These are phyloP conservation scores for Lycodopsis pacificus DNA, from an alignment of 2,797 vertebrate species.

Conservation along the genomic window DNA sequence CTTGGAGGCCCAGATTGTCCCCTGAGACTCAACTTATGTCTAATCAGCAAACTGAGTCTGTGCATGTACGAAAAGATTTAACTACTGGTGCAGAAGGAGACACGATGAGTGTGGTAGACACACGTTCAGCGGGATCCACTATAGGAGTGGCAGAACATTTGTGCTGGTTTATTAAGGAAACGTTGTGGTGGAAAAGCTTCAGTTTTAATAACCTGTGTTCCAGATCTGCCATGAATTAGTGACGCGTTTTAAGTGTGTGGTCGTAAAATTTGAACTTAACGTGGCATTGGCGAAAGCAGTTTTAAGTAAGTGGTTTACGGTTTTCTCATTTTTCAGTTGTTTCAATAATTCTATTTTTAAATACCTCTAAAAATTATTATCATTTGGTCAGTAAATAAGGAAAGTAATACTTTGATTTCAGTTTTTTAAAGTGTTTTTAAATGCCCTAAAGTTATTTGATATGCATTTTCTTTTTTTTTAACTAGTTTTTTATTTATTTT, in stretches of 20 bases:
- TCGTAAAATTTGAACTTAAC: slow-evolving; percentile 5
- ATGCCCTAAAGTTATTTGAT: background rate
- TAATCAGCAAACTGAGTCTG: background rate
- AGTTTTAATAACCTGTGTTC: slow-evolving; percentile 25
- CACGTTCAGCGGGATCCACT: slow-evolving; percentile 15
- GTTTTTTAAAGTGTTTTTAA: background rate
- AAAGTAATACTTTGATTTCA: slow-evolving; percentile 1
- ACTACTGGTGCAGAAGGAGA: background rate
- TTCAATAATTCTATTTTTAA: background rate
- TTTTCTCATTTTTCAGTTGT: background rate
- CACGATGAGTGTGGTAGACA: background rate
- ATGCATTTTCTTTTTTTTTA: background rate
- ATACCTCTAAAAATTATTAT: background rate
- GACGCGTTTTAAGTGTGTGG: slow-evolving; percentile 11
- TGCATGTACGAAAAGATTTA: background rate
- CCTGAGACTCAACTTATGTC: background rate
- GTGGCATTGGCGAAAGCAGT: background rate
- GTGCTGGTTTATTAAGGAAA: slow-evolving; percentile 7
- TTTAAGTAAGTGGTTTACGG: background rate
- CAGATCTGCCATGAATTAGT: slow-evolving; percentile 12
- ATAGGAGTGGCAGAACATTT: background rate
- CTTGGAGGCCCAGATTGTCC: background rate
- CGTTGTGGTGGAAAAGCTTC: background rate
- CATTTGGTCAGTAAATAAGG: background rate
- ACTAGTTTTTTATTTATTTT: slow-evolving; percentile 15